Conservation (phyloP, 1,140 invertebrate genomes). For the Mya arenaria region DNA sequence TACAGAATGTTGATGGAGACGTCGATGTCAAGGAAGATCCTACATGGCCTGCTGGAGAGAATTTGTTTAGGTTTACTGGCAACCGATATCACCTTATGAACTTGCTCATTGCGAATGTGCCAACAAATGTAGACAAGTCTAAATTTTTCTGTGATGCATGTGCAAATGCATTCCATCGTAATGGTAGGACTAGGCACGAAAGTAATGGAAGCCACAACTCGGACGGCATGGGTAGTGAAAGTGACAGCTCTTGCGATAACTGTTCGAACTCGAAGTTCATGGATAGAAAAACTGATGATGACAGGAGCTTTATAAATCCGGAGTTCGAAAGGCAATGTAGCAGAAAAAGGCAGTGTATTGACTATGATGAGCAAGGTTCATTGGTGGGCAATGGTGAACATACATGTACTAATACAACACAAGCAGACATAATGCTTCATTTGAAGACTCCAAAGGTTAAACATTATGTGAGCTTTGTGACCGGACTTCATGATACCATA, state of each 20-base stretch:
- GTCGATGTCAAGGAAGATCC: not conserved
- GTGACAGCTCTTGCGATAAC: not conserved
- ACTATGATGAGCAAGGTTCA: not conserved
- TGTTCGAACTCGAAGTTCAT: not conserved
- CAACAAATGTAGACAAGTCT: not conserved
- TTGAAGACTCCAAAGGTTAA: not conserved
- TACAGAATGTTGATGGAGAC: not conserved
- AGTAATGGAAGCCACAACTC: not conserved
- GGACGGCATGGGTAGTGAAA: not conserved
- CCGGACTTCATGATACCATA: constrained; percentile 24
- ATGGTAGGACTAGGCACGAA: not conserved
- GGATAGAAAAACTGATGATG: not conserved
- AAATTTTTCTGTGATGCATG: not conserved
- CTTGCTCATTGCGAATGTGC: constrained; percentile 58
- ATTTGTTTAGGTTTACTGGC: constrained; percentile 52
- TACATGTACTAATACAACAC: no score
- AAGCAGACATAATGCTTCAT: not conserved
- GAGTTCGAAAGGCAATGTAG: not conserved
- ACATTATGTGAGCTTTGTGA: constrained; percentile 20
- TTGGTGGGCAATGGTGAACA: not conserved
- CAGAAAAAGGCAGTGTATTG: not conserved
- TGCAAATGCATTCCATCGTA: not conserved
- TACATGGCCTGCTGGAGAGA: not conserved
- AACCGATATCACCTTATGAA: constrained; percentile 61
- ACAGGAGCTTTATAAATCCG: no score